Evolutionary conservation across 2,888 invertebrate genomes (phyloP), one percentile per base, ranked within the genome.

Genomic region (Geotrupes spiniger): DNA sequence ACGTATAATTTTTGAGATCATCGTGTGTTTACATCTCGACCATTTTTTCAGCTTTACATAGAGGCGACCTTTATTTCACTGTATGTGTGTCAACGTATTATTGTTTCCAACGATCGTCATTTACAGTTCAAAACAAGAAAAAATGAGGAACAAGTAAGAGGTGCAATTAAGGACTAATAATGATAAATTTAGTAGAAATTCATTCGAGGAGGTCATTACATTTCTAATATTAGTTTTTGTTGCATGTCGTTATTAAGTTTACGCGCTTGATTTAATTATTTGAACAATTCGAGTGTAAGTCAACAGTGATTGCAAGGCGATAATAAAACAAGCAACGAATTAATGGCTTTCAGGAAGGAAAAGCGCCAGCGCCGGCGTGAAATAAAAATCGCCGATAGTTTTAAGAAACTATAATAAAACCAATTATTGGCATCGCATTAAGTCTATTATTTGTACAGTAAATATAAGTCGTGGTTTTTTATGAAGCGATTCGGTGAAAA

Each of bases 1-100:
- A 33, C 33, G 33, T 33, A 33, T 33, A 14, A 33, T 33, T 33
- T 33, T 33, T 33, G 33, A 33, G 33, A 33, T 33, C 33, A 33
- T 33, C 11, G 14, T 14, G n/a, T n/a, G n/a, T n/a, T n/a, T n/a
- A n/a, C n/a, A n/a, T n/a, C n/a, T n/a, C n/a, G n/a, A n/a, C n/a
- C n/a, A n/a, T n/a, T n/a, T n/a, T n/a, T n/a, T n/a, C n/a, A n/a
- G n/a, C n/a, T n/a, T 29, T 29, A 29, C 29, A 11, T 29, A 4
- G 10, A 14, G 33, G 15, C 14, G 33, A 33, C 4, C 14, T 33
- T 33, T 33, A 33, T 33, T 33, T 33, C 33, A 9, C 9, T 14
- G 3, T 15, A 14, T 21, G 6, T 21, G 6, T 21, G 3, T 21
- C 21, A 21, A 21, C 6, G 6, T 21, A 21, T 21, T 21, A 21